A percentile compares a stretch with the other conserved stretches of the same genome.
Evolutionary conservation across 2,113 vertebrate genomes (phyloP).

Genomic region (Strigops habroptila): DNA sequence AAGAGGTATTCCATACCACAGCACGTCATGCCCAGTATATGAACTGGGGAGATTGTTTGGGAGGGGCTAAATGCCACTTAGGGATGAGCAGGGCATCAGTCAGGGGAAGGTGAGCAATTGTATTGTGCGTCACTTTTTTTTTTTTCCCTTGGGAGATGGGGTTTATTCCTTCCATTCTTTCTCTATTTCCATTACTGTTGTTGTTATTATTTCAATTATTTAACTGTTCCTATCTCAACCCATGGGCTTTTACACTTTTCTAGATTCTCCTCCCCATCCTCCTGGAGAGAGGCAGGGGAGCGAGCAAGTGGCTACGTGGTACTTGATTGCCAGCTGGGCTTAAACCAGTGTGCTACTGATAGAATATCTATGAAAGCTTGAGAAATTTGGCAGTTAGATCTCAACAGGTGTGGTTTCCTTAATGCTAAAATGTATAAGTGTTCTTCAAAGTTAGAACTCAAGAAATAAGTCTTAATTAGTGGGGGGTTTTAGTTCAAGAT

Average conservation of each 20-base stretch:
- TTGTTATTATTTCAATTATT: not conserved
- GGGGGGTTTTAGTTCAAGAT: not conserved
- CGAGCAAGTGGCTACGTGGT: not conserved
- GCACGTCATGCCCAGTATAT: not conserved
- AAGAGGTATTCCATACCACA: not conserved
- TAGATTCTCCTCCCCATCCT: not conserved
- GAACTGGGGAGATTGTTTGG: not conserved
- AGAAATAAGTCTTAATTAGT: not conserved
- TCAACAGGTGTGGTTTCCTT: not conserved
- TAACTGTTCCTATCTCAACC: not conserved
- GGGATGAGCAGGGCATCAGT: not conserved
- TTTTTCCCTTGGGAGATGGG: not conserved
- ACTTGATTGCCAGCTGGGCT: not conserved
- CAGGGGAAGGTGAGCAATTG: not conserved
- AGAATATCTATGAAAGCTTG: not conserved
- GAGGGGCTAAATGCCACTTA: not conserved
- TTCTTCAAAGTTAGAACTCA: not conserved
- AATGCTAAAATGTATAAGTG: not conserved
- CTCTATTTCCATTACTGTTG: not conserved
- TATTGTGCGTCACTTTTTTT: not conserved
- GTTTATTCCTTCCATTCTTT: not conserved
- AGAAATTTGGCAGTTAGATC: not conserved
- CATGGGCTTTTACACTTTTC: not conserved
- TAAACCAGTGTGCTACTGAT: not conserved
- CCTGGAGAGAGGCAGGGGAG: not conserved